Conservation (phyloP, 1,140 invertebrate genomes). For the Lordiphosa collinella region DNA sequence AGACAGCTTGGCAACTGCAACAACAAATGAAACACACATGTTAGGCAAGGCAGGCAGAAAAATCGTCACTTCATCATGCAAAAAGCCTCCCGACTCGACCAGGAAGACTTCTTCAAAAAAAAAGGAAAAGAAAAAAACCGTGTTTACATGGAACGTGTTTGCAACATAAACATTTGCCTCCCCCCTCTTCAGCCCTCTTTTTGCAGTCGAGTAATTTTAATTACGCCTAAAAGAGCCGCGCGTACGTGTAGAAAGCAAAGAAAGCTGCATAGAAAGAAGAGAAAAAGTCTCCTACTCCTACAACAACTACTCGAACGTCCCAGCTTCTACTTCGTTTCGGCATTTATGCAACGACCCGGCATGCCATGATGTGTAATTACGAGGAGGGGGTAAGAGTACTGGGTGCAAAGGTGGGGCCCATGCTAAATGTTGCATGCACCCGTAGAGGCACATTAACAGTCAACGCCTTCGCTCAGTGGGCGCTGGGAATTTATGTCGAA, state of each 20-base stretch:
- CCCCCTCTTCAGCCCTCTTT: not conserved
- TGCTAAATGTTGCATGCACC: conserved; percentile 69
- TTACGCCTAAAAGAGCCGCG: conserved; percentile 73
- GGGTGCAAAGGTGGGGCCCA: conserved; percentile 42
- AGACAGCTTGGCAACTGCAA: conserved; percentile 50
- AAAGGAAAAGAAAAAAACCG: not conserved
- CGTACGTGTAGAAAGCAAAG: conserved; percentile 46
- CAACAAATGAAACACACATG: conserved; percentile 36
- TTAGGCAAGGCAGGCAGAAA: conserved; percentile 30
- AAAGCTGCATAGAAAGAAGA: conserved; percentile 21
- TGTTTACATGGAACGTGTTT: conserved; percentile 68
- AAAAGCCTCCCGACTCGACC: conserved; percentile 18
- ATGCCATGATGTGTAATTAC: conserved; percentile 61
- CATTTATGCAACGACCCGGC: conserved; percentile 51
- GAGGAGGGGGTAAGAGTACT: conserved; percentile 7
- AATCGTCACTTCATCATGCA: conserved; percentile 45
- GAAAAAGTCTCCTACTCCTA: conserved; percentile 37
- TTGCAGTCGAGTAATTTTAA: conserved; percentile 67
- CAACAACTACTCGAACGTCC: conserved; percentile 29
- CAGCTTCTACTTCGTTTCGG: conserved; percentile 13
- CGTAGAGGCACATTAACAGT: conserved; percentile 54
- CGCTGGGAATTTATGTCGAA: conserved; percentile 40
- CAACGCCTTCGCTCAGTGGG: conserved; percentile 38
- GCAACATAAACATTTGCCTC: conserved; percentile 61
- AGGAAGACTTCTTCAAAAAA: conserved; percentile 38